Percentiles rank a stretch among this genome's conserved stretches.
Conservation (phyloP, 2,113 vertebrate genomes). For the Zosterops lateralis region DNA sequence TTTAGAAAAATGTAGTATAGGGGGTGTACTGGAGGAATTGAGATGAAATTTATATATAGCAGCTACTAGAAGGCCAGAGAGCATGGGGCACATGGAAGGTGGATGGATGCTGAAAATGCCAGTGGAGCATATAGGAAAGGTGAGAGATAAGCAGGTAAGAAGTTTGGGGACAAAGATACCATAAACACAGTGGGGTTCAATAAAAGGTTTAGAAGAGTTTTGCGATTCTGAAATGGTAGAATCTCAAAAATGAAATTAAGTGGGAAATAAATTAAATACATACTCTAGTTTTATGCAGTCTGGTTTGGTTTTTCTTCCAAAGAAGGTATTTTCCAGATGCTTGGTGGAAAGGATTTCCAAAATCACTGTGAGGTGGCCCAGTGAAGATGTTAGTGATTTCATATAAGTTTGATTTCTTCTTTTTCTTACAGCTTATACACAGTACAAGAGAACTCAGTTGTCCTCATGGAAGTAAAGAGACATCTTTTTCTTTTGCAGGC, state of each 20-base stretch:
- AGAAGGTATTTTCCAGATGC: not conserved
- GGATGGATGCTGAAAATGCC: not conserved
- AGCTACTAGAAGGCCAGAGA: not conserved
- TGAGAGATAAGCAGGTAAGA: not conserved
- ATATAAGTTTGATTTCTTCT: not conserved
- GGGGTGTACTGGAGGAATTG: not conserved
- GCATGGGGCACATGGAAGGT: not conserved
- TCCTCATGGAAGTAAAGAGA: conserved; percentile 41
- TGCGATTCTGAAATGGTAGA: not conserved
- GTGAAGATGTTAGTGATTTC: not conserved
- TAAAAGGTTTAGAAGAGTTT: not conserved
- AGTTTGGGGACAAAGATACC: not conserved
- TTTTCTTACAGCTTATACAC: not conserved
- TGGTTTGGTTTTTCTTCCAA: not conserved
- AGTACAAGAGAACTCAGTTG: conserved; percentile 18
- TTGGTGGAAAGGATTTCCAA: not conserved
- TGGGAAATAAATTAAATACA: not conserved
- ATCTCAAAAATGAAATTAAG: not conserved
- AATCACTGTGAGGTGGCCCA: not conserved
- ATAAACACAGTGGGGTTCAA: not conserved
- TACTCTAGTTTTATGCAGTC: not conserved
- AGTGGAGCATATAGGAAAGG: not conserved
- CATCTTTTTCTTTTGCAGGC: conserved; percentile 80
- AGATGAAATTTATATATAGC: not conserved
- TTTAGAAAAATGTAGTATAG: not conserved